These are phyloP conservation scores for Tetragonula clypearis DNA, from an alignment of 1,140 invertebrate genomes.

Conservation along the genomic window DNA sequence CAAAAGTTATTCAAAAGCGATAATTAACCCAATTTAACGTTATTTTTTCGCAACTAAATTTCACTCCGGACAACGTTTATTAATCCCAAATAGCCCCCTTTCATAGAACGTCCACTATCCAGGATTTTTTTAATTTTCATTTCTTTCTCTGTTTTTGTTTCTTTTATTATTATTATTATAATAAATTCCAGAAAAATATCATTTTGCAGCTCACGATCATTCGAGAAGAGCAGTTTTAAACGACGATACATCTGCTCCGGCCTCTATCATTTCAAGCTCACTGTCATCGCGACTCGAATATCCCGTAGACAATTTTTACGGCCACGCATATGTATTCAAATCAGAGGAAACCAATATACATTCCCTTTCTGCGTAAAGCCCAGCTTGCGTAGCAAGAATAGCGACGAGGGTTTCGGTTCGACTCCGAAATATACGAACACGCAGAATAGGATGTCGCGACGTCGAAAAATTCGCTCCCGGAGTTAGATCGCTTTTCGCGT, in stretches of 20 bases:
- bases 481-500: neutral
- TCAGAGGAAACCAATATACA: slow-evolving; percentile 58
- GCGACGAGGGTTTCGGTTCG: slow-evolving; percentile 50
- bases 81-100: neutral
- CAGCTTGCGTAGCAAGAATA: slow-evolving; percentile 45
- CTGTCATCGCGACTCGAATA: slow-evolving; percentile 42
- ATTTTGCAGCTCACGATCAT: neutral
- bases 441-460: slow-evolving; percentile 31
- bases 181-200: neutral
- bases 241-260: neutral
- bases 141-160: neutral
- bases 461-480: neutral
- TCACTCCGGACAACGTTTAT: neutral
- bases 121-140: neutral
- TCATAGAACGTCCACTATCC: neutral
- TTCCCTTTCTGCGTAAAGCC: slow-evolving; percentile 40
- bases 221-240: neutral
- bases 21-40: neutral
- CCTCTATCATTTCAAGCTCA: neutral
- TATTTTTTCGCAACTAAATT: neutral
- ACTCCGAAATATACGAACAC: slow-evolving; percentile 25
- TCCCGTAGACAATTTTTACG: slow-evolving; percentile 32
- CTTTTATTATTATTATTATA: neutral
- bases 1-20: neutral
- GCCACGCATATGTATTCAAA: slow-evolving; percentile 53